Conservation (phyloP, 2,797 vertebrate species). For the Scyliorhinus canicula region DNA sequence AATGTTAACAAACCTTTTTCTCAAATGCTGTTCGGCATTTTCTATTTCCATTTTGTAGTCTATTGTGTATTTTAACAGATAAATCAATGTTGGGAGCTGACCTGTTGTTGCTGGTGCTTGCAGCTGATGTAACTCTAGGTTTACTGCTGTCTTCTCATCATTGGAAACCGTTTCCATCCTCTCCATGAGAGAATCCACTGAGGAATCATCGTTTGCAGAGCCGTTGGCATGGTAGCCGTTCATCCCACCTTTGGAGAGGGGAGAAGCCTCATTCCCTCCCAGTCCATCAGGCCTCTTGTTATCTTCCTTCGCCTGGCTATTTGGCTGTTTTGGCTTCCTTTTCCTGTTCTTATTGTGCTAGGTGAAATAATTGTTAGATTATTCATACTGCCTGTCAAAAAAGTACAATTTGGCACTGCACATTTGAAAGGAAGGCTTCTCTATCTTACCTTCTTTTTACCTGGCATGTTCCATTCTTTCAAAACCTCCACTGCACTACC, state of each 20-base stretch:
- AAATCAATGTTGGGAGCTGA: conserved; percentile 44
- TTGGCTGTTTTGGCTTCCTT: conserved; percentile 62
- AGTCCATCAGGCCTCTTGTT: conserved; percentile 51
- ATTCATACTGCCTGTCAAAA: not conserved
- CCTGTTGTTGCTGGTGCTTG: conserved; percentile 50
- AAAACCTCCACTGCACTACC: conserved; percentile 62
- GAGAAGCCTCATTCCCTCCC: conserved; percentile 47
- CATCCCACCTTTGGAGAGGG: conserved; percentile 38
- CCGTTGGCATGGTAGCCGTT: conserved; percentile 45
- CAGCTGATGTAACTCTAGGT: conserved; percentile 40
- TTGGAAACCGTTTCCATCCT: conserved; percentile 46
- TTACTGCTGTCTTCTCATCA: conserved; percentile 48
- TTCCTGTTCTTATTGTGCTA: conserved; percentile 66
- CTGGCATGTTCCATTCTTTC: conserved; percentile 68
- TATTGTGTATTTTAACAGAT: not conserved
- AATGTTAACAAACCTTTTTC: not conserved
- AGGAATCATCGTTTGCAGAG: conserved; percentile 51
- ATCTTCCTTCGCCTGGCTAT: conserved; percentile 53
- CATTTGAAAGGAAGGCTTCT: not conserved
- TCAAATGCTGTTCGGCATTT: not conserved
- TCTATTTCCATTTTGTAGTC: not conserved
- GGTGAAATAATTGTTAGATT: conserved; percentile 39
- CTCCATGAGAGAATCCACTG: conserved; percentile 46
- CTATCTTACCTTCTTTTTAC: conserved; percentile 66
- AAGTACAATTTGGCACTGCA: not conserved